phyloP scores from a whole-genome alignment of 1,140 invertebrate species.

The Trichonephila inaurata region DNA sequence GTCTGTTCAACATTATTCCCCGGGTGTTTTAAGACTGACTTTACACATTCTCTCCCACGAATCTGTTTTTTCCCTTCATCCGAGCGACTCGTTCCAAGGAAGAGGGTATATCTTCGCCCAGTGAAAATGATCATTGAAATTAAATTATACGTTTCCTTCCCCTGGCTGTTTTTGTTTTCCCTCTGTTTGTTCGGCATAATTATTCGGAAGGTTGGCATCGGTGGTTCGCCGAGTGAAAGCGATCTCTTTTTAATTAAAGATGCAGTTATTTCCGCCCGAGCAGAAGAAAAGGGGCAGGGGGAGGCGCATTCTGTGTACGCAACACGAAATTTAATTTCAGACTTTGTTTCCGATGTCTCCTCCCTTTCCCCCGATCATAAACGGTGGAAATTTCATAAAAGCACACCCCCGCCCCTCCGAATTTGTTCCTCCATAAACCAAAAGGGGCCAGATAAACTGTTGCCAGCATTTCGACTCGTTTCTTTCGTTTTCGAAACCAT shows the following conservation, averaged over 20 bases:
- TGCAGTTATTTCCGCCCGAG: conserved; percentile 35
- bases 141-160: conserved; percentile 59
- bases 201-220: conserved; percentile 59
- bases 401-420: not conserved
- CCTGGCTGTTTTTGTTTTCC: conserved; percentile 31
- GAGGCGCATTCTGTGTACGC: not conserved
- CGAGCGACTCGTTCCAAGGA: not conserved
- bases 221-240: not conserved
- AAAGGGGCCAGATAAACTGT: not conserved
- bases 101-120: not conserved
- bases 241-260: conserved; percentile 66
- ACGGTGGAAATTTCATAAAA: conserved; percentile 12
- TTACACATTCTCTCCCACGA: not conserved
- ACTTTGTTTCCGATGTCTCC: conserved; percentile 51
- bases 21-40: not conserved
- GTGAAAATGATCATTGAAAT: conserved; percentile 52
- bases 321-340: conserved; percentile 62
- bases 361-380: not conserved
- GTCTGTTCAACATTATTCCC: no score
- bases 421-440: conserved; percentile 22
- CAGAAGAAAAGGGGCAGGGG: not conserved
- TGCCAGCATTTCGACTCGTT: not conserved
- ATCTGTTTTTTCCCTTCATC: not conserved
- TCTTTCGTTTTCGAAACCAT: not conserved
- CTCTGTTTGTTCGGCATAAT: conserved; percentile 36